phyloP scores from a whole-genome alignment of 2,888 invertebrate species.

The Cremastinae sp. region DNA sequence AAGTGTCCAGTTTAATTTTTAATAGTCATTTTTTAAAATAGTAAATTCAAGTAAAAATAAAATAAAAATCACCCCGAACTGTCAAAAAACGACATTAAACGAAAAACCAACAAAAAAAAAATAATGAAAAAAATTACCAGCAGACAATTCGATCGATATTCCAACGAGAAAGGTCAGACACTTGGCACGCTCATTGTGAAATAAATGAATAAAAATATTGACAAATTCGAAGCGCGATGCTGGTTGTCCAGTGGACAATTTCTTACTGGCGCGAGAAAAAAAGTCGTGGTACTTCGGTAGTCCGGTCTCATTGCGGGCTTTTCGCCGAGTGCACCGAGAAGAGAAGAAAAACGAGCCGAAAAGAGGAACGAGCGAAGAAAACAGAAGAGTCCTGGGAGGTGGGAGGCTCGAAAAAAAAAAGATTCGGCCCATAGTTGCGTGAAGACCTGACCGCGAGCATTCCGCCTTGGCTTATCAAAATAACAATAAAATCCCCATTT shows the following conservation, averaged over 20 bases:
- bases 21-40: too few species aligned
- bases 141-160: background rate
- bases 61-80: too few species aligned
- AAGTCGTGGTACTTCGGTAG: constrained; percentile 17
- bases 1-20: too few species aligned
- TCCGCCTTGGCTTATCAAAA: background rate
- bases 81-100: too few species aligned
- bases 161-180: background rate
- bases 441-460: too few species aligned
- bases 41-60: too few species aligned
- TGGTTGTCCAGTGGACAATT: constrained; percentile 29
- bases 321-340: constrained; percentile 34
- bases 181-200: constrained; percentile 36
- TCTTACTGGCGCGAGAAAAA: constrained; percentile 39
- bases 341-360: constrained; percentile 10
- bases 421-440: too few species aligned
- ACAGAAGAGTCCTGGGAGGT: background rate
- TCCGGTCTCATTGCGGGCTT: constrained; percentile 66
- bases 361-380: background rate
- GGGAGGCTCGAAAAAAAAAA: background rate
- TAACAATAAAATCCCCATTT: background rate
- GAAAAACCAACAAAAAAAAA: too few species aligned
- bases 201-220: background rate
- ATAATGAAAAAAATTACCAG: too few species aligned
- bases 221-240: background rate